These are phyloP conservation scores for Strigamia transsilvanica DNA, from an alignment of 2,888 invertebrate species.

Conservation along the genomic window DNA sequence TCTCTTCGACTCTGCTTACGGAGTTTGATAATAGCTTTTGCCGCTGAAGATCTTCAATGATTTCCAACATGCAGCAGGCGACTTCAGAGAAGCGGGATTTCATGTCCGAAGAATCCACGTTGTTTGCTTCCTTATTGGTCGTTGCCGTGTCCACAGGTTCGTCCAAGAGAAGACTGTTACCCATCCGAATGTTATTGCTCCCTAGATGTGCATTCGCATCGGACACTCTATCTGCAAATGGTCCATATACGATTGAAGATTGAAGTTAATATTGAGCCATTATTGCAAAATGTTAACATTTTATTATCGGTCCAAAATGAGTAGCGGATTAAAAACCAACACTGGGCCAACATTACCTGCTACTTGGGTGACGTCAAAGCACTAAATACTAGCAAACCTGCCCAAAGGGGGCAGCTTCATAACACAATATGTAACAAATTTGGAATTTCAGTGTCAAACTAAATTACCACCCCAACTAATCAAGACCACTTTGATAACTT, in stretches of 20 bases:
- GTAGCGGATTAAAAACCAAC: too few species aligned
- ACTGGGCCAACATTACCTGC: too few species aligned
- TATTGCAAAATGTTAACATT: too few species aligned
- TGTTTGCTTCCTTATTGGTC: background rate
- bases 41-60: conserved; percentile 61
- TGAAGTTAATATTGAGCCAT: too few species aligned
- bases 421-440: too few species aligned
- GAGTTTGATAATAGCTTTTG: conserved; percentile 56
- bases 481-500: too few species aligned
- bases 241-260: background rate
- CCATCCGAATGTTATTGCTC: background rate
- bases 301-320: too few species aligned
- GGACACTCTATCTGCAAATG: background rate
- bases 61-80: conserved; percentile 62
- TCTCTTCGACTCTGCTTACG: conserved; percentile 9
- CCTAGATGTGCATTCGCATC: conserved; percentile 3
- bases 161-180: background rate
- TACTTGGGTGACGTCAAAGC: too few species aligned
- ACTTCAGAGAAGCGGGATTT: conserved; percentile 61
- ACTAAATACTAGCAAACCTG: too few species aligned
- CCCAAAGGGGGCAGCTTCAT: too few species aligned
- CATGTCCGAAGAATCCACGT: conserved; percentile 23
- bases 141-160: background rate
- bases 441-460: too few species aligned
- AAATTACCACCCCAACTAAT: too few species aligned